These are phyloP conservation scores for Chamaea fasciata DNA, from an alignment of 2,113 vertebrate species.

Conservation along the genomic window DNA sequence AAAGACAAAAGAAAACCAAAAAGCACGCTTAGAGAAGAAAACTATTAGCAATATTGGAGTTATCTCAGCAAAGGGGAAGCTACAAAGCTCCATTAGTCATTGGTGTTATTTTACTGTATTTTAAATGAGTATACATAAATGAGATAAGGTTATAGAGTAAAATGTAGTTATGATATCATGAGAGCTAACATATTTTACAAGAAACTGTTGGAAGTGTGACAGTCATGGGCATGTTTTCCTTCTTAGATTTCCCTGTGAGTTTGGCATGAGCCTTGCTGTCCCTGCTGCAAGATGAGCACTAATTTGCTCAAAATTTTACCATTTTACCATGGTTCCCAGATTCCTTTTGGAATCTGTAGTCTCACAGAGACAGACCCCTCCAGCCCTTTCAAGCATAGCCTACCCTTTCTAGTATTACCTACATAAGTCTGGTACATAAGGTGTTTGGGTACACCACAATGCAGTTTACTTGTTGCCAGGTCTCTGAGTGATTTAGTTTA, in stretches of 20 bases:
- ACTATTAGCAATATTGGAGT: background rate
- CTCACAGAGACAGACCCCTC: rapidly evolving
- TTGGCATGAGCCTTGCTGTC: background rate
- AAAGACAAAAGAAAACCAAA: background rate
- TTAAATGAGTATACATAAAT: background rate
- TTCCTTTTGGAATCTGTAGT: background rate
- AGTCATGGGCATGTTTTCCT: background rate
- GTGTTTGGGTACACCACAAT: background rate
- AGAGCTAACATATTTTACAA: background rate
- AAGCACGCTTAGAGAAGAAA: background rate
- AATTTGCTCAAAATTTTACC: background rate
- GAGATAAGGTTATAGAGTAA: background rate
- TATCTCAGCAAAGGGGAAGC: background rate
- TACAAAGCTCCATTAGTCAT: background rate
- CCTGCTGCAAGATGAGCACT: background rate
- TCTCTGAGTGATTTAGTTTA: background rate
- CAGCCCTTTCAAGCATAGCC: background rate
- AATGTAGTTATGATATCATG: background rate
- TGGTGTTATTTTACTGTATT: background rate
- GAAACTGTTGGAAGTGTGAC: background rate
- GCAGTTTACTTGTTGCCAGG: background rate
- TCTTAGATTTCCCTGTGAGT: background rate
- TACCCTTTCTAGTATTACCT: background rate
- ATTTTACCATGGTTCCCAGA: background rate
- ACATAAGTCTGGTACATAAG: too few relatives aligned